phyloP scores from a whole-genome alignment of 2,113 vertebrate genomes.

The Barnardius zonarius region DNA sequence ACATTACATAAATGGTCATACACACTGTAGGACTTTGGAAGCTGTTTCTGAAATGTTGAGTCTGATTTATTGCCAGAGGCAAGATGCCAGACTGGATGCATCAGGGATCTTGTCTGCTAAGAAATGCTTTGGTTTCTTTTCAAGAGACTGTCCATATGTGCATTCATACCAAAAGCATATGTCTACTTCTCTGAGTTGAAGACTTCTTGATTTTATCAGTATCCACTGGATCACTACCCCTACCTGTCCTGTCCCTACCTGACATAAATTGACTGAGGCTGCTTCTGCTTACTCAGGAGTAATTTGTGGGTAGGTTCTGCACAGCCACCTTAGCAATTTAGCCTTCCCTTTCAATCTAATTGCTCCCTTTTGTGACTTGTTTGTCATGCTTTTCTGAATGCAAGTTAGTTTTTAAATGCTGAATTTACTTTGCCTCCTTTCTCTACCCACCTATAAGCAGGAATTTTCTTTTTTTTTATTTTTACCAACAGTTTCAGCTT shows the following conservation, averaged over 20 bases:
- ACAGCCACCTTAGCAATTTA: background rate
- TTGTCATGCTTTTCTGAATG: background rate
- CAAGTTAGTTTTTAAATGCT: background rate
- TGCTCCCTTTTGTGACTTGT: background rate
- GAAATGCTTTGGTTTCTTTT: background rate
- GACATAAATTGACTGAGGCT: background rate
- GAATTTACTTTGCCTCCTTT: background rate
- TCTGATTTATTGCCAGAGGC: slow-evolving; percentile 29
- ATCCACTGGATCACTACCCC: background rate
- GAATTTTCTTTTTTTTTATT: background rate
- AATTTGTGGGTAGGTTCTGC: background rate
- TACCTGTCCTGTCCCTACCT: background rate
- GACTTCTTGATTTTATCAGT: background rate
- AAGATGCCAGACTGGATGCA: slow-evolving; percentile 24
- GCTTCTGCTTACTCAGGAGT: background rate
- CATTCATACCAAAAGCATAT: background rate
- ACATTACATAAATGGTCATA: background rate
- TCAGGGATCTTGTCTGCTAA: slow-evolving; percentile 21
- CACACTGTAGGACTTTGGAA: background rate
- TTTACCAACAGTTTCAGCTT: background rate
- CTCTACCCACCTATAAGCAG: background rate
- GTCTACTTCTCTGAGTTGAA: background rate
- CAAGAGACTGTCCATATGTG: background rate
- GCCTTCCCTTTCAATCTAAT: background rate
- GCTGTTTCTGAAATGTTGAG: background rate